Percentiles rank a stretch among this genome's conserved stretches.
These are phyloP conservation scores for Cromileptes altivelis DNA, from an alignment of 2,113 vertebrate species.

Conservation along the genomic window DNA sequence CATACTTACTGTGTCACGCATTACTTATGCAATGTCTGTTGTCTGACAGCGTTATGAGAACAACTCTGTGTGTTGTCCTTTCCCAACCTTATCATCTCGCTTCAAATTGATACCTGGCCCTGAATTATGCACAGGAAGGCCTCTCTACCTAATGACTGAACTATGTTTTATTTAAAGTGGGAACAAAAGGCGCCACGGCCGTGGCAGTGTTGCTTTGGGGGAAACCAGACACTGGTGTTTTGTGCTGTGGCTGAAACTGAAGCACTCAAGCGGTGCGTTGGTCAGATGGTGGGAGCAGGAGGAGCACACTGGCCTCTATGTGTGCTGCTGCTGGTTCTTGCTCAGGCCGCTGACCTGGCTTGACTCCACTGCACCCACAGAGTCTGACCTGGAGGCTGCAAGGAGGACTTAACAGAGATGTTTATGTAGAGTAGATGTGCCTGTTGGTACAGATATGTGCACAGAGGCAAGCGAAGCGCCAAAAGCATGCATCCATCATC, in stretches of 20 bases:
- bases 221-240: constrained; percentile 84
- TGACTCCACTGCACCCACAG: constrained; percentile 28
- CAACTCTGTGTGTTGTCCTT: constrained; percentile 4
- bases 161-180: constrained; percentile 84
- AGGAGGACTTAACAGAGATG: background rate
- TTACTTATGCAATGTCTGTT: constrained; percentile 8
- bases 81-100: constrained; percentile 23
- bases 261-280: constrained; percentile 67
- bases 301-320: constrained; percentile 71
- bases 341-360: constrained; percentile 14
- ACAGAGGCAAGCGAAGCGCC: background rate
- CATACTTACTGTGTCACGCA: background rate
- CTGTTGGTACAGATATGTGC: background rate
- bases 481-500: background rate
- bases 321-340: constrained; percentile 31
- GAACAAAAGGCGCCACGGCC: constrained; percentile 68
- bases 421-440: background rate
- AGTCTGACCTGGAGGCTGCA: constrained; percentile 30
- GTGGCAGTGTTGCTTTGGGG: constrained; percentile 52
- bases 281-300: constrained; percentile 63
- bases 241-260: constrained; percentile 80
- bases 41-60: constrained; percentile 12
- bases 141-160: constrained; percentile 73
- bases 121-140: constrained; percentile 79
- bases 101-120: constrained; percentile 56